Base-by-base conservation (phyloP, 2,888 invertebrate species). In the Cosmia trapezina region DNA sequence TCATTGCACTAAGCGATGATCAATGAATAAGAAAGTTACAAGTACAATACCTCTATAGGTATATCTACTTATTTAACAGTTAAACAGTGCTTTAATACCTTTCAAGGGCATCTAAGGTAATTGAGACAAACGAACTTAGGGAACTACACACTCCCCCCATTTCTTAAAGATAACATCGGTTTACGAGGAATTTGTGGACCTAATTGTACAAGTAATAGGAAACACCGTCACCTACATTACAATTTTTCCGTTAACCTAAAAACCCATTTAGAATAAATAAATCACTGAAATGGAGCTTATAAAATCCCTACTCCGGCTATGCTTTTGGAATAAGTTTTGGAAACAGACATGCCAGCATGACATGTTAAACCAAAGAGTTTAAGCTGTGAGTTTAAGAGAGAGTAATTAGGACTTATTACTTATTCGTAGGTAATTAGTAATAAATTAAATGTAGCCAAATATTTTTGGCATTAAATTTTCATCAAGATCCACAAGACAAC, bases 121-220 rank as follows among this genome's bases (percentile, higher is more conserved):
- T 90, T 28, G 95, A 95, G 60, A 94, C 85, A 79, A 95, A 94
- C 47, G 94, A 92, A 89, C 93, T 91, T 49, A 95, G 72, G 45
- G 95, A 93, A 89, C 93, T 94, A 85, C 94, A 94, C 65, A 94
- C 92, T 87, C 94, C 94, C 80, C 95, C 95, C 95, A 95, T 95
- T 90, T 91, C 91, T 82, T 70, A 75, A 59, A 76, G 64, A 72
- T 71, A 88, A 78, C 86, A 86, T 88, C 86, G 72, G 73, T 75
- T 76, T 78, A 81, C 87, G 49, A 72, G 65, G 22, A 89, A 85
- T 87, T 89, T 88, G 68, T 63, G 57, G 53, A 51, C 67, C 63
- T 70, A 73, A 59, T 54, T 41, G 65, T 53, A 75, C 19, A 61
- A 56, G 45, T 41, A 12, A 2, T 65, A 60, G 17, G 49, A 53